Evolutionary conservation across 2,113 vertebrate genomes (phyloP).

Genomic region (Centropristis striata): DNA sequence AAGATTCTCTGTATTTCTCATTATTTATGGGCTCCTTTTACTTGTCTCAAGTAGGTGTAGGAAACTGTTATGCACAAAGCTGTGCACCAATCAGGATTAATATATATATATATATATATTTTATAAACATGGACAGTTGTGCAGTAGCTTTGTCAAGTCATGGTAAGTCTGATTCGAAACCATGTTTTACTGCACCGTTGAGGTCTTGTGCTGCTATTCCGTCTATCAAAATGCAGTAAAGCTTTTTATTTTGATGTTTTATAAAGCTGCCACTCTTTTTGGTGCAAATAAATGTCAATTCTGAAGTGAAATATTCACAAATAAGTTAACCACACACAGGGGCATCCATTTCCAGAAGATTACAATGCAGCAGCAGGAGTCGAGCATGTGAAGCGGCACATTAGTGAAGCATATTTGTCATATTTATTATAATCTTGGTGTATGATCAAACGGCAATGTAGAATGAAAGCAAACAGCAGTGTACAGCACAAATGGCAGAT

Average conservation of each 20-base stretch:
- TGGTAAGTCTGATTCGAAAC: neutral
- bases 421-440: slow-evolving; percentile 23
- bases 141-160: neutral
- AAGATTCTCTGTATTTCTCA: neutral
- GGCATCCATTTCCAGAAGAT: neutral
- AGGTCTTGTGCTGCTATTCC: neutral
- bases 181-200: neutral
- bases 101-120: no score
- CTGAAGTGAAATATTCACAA: neutral
- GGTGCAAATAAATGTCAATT: slow-evolving; percentile 26
- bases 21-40: neutral
- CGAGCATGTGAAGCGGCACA: neutral
- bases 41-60: neutral
- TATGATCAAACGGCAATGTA: slow-evolving; percentile 22
- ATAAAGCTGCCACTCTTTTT: neutral
- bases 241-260: slow-evolving; percentile 8
- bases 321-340: neutral
- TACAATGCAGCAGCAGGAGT: neutral
- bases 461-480: slow-evolving; percentile 6
- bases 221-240: neutral
- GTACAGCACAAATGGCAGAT: slow-evolving; percentile 22
- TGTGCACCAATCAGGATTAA: neutral
- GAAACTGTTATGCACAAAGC: neutral
- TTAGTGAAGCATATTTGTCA: slow-evolving; percentile 8
- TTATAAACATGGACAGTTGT: neutral